phyloP scores from a whole-genome alignment of 2,113 vertebrate genomes.

The Phocoena phocoena region DNA sequence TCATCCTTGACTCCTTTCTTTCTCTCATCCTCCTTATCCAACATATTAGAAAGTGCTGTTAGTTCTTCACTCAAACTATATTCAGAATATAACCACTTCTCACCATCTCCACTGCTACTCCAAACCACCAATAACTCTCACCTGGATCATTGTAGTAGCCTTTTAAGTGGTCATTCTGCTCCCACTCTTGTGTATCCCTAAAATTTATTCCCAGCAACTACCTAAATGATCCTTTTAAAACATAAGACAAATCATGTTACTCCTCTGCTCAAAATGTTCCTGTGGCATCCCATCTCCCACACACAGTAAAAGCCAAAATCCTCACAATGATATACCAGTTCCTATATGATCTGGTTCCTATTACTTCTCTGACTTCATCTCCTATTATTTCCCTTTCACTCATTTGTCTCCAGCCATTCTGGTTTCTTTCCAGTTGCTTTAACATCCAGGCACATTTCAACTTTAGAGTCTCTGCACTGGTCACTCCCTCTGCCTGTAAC shows the following conservation, averaged over 20 bases:
- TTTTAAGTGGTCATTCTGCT: background rate
- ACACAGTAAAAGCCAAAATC: background rate
- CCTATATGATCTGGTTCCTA: background rate
- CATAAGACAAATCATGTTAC: background rate
- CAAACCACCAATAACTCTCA: conserved; percentile 22
- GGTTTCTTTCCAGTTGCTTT: background rate
- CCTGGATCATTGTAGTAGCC: background rate
- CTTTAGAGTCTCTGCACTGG: background rate
- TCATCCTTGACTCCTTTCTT: background rate
- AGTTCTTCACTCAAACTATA: conserved; percentile 16
- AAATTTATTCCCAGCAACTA: background rate
- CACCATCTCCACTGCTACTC: background rate
- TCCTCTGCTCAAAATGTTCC: background rate
- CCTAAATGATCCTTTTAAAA: background rate
- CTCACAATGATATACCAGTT: background rate
- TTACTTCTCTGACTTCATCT: background rate
- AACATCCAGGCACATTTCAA: background rate
- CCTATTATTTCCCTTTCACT: background rate
- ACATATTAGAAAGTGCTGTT: background rate
- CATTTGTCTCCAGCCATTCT: background rate
- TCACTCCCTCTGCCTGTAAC: background rate
- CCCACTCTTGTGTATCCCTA: background rate
- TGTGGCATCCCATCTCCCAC: background rate
- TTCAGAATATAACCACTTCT: background rate
- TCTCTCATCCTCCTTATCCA: background rate